Evolutionary conservation across 2,113 vertebrate genomes (phyloP).

Genomic region (Stercorarius parasiticus): DNA sequence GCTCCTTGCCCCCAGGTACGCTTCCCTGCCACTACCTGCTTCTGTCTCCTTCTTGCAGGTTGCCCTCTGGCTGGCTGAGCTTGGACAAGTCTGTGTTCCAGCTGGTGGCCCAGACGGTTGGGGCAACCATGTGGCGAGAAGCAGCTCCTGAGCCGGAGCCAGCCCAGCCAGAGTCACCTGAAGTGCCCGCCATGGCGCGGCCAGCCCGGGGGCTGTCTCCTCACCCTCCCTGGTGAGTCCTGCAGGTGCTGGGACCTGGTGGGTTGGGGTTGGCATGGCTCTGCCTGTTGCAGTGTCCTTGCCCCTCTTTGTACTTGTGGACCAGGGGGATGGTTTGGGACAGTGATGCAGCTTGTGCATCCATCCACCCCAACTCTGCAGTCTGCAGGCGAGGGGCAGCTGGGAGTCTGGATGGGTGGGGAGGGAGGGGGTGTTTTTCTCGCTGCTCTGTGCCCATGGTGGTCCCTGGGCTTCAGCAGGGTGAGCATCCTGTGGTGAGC

Average conservation of each 20-base stretch:
- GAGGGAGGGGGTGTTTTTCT: background rate
- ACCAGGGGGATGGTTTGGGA: background rate
- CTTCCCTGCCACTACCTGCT: background rate
- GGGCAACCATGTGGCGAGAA: conserved; percentile 74
- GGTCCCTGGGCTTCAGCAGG: background rate
- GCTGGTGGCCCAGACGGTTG: conserved; percentile 82
- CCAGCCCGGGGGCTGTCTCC: background rate
- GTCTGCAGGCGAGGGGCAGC: background rate
- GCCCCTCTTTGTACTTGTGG: background rate
- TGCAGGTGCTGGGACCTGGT: background rate
- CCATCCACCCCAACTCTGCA: background rate
- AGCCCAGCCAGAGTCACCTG: background rate
- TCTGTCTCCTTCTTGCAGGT: conserved; percentile 58
- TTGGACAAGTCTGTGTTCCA: conserved; percentile 85
- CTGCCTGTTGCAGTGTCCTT: background rate
- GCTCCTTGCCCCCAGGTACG: background rate
- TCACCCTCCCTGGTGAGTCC: conserved; percentile 53
- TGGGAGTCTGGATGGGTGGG: background rate
- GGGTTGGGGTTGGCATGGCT: background rate
- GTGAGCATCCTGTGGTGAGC: background rate
- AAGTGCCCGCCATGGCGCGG: background rate
- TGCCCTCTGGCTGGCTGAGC: conserved; percentile 88
- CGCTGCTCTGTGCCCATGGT: fast-evolving
- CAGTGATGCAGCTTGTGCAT: background rate
- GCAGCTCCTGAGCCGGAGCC: background rate